Percentiles rank a stretch among this genome's conserved stretches.
Evolutionary conservation across 2,113 vertebrate species (phyloP).

Genomic region (Chrysochloris asiatica): DNA sequence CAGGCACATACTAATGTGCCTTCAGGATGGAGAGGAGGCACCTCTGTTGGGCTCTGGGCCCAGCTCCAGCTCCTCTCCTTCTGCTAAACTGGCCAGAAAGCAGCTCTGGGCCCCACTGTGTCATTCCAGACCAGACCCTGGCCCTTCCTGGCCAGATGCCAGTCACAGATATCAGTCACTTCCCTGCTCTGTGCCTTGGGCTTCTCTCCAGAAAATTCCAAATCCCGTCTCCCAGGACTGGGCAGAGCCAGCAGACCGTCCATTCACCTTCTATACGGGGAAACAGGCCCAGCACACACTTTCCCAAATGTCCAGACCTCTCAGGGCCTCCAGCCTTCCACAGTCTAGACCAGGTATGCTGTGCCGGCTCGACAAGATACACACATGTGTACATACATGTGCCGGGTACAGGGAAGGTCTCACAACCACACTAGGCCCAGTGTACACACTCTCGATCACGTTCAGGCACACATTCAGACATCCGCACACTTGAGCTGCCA

Average conservation of each 20-base stretch:
- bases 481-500: not conserved
- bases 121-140: not conserved
- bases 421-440: not conserved
- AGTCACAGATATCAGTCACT: not conserved
- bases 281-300: not conserved
- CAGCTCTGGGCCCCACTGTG: not conserved
- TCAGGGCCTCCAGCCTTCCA: not conserved
- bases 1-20: not conserved
- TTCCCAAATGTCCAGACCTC: not conserved
- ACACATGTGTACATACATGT: rapidly evolving
- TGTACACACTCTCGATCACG: not conserved
- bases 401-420: not conserved
- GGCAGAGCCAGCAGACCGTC: not conserved
- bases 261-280: not conserved
- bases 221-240: not conserved
- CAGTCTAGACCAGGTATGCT: not conserved
- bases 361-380: not conserved
- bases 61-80: not conserved
- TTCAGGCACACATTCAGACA: too few species aligned
- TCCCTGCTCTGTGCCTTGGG: not conserved
- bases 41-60: not conserved
- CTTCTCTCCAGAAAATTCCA: conserved; percentile 41
- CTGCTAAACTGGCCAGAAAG: not conserved
- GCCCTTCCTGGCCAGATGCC: not conserved
- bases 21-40: rapidly evolving